These are phyloP conservation scores for Typhlichthys eigenmanni DNA, from an alignment of 2,797 vertebrate species.

Conservation along the genomic window DNA sequence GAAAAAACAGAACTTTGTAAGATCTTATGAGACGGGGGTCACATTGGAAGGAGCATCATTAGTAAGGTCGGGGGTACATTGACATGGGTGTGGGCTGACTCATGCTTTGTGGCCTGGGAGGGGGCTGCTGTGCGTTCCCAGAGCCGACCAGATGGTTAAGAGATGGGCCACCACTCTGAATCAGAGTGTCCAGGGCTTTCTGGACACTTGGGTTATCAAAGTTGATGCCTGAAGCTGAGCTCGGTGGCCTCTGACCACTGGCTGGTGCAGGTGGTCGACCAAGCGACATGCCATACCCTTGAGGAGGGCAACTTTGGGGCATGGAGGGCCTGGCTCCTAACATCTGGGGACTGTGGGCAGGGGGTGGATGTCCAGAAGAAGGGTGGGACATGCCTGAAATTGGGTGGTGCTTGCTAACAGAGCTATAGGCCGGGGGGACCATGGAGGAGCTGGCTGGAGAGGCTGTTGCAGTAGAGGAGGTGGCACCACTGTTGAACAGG, in stretches of 20 bases:
- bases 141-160: slow-evolving; percentile 89
- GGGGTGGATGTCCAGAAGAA: slow-evolving; percentile 17
- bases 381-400: slow-evolving; percentile 21
- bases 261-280: slow-evolving; percentile 73
- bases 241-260: slow-evolving; percentile 73
- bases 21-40: slow-evolving; percentile 29
- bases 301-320: slow-evolving; percentile 35
- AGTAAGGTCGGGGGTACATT: slow-evolving; percentile 90
- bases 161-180: slow-evolving; percentile 93
- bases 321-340: slow-evolving; percentile 58
- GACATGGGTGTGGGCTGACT: slow-evolving; percentile 77
- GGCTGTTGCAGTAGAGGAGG: not conserved
- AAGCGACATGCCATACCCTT: slow-evolving; percentile 73
- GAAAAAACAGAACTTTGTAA: slow-evolving; percentile 31
- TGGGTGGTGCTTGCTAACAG: slow-evolving; percentile 41
- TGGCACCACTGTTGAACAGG: slow-evolving; percentile 89
- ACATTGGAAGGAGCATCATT: slow-evolving; percentile 34
- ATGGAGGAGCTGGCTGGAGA: slow-evolving; percentile 19
- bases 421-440: slow-evolving; percentile 60
- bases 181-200: slow-evolving; percentile 96
- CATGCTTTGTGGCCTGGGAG: slow-evolving; percentile 70
- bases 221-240: slow-evolving; percentile 85
- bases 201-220: slow-evolving; percentile 98
- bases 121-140: slow-evolving; percentile 45
- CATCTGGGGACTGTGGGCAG: slow-evolving; percentile 68